Percentiles rank a stretch among this genome's conserved stretches.
Evolutionary conservation across 64 coral and sea anemone genomes (phyloP).

Genomic region (Actinia tenebrosa): DNA sequence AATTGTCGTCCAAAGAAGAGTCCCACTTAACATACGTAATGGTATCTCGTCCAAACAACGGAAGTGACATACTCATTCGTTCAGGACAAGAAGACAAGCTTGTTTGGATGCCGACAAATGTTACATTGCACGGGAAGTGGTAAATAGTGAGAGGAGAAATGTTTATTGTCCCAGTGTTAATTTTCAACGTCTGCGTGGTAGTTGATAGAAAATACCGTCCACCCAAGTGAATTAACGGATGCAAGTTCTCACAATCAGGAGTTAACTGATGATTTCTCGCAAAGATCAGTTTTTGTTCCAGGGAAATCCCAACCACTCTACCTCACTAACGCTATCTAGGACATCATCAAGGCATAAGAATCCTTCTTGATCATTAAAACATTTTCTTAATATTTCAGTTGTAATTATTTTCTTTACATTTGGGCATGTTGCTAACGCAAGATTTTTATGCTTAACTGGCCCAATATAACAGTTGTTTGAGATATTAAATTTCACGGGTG

Average conservation of each 20-base stretch:
- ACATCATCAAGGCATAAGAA: conserved; percentile 23
- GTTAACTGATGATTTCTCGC: not conserved
- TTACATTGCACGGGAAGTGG: conserved; percentile 22
- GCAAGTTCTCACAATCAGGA: not conserved
- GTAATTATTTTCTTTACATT: conserved; percentile 5
- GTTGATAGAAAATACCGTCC: conserved; percentile 33
- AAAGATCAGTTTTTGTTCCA: conserved; percentile 19
- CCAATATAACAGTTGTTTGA: conserved; percentile 23
- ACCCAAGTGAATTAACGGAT: conserved; percentile 18
- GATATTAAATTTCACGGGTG: conserved; percentile 21
- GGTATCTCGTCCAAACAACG: no score
- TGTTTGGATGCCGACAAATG: not conserved
- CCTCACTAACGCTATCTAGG: not conserved
- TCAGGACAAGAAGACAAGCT: no score
- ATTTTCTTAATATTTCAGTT: conserved; percentile 16
- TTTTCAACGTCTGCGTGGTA: not conserved
- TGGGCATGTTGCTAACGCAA: conserved; percentile 16
- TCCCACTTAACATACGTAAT: no score
- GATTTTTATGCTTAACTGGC: conserved; percentile 6
- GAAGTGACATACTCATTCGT: no score
- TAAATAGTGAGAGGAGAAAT: conserved; percentile 36
- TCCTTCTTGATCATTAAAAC: conserved; percentile 15
- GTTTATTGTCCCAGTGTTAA: conserved; percentile 24
- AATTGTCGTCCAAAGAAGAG: no score
- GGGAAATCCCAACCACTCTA: conserved; percentile 29